Conservation (phyloP, 2,797 vertebrate species). For the Poeciliopsis presidionis region DNA sequence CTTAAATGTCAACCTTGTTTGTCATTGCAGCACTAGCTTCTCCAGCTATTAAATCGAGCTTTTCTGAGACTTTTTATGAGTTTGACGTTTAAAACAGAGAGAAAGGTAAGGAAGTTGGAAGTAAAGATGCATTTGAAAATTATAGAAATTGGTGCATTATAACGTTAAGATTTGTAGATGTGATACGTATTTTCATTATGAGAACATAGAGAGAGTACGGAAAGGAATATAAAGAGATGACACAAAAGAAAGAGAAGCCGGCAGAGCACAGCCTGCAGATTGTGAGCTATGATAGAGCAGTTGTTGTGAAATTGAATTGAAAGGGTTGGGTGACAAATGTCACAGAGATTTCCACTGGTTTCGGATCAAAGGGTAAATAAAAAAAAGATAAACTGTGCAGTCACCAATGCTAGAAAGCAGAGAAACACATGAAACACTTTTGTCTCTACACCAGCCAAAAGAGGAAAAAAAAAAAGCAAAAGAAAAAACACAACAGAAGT, state of each 20-base stretch:
- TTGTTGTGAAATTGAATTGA: constrained; percentile 83
- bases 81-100: background rate
- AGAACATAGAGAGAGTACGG: constrained; percentile 39
- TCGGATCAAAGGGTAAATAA: constrained; percentile 79
- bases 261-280: constrained; percentile 66
- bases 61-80: constrained; percentile 12
- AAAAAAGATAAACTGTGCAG: constrained; percentile 73
- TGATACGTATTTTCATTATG: constrained; percentile 17
- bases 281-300: constrained; percentile 73
- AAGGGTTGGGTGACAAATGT: constrained; percentile 81
- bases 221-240: constrained; percentile 57
- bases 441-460: constrained; percentile 12
- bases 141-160: constrained; percentile 18
- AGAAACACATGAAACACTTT: constrained; percentile 36
- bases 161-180: background rate
- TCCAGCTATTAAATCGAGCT: constrained; percentile 53
- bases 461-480: background rate
- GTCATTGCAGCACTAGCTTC: constrained; percentile 53
- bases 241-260: constrained; percentile 65
- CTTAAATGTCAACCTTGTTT: constrained; percentile 79
- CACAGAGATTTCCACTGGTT: constrained; percentile 76
- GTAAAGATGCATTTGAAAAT: constrained; percentile 22
- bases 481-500: constrained; percentile 18
- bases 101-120: constrained; percentile 14
- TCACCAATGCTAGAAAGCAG: constrained; percentile 49